Conservation (phyloP, 1,140 invertebrate genomes). For the Drosophila takahashii region DNA sequence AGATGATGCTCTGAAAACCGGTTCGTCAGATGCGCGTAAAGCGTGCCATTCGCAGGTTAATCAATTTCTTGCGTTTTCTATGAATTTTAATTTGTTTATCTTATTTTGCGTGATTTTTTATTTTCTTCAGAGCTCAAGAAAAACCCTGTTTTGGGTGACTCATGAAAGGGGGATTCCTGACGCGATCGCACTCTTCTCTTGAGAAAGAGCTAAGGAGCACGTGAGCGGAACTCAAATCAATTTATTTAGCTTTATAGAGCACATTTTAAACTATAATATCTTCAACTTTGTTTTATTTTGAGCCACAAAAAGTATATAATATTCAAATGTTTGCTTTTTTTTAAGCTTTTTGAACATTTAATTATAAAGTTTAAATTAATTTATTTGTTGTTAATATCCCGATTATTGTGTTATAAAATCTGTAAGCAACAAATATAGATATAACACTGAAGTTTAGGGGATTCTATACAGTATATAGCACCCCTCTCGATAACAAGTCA, state of each 20-base stretch:
- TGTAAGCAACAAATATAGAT: too few relatives aligned
- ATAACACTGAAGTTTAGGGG: too few relatives aligned
- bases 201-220: neutral
- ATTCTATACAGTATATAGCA: neutral
- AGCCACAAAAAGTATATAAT: too few relatives aligned
- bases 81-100: slow-evolving; percentile 37
- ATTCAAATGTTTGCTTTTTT: too few relatives aligned
- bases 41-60: slow-evolving; percentile 4
- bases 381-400: too few relatives aligned
- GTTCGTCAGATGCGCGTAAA: slow-evolving; percentile 35
- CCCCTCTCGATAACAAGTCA: neutral
- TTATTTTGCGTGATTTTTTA: slow-evolving; percentile 18
- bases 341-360: too few relatives aligned
- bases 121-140: slow-evolving; percentile 21
- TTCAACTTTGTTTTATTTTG: too few relatives aligned
- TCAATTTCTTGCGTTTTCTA: slow-evolving; percentile 33
- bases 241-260: neutral
- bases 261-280: too few relatives aligned
- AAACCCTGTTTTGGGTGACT: slow-evolving; percentile 37
- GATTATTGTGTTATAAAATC: too few relatives aligned
- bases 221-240: slow-evolving; percentile 14
- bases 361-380: too few relatives aligned
- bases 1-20: slow-evolving; percentile 28
- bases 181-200: slow-evolving; percentile 2
- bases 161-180: slow-evolving; percentile 42